These are phyloP conservation scores for Tipula vernalis DNA, from an alignment of 2,888 invertebrate genomes.

Conservation along the genomic window DNA sequence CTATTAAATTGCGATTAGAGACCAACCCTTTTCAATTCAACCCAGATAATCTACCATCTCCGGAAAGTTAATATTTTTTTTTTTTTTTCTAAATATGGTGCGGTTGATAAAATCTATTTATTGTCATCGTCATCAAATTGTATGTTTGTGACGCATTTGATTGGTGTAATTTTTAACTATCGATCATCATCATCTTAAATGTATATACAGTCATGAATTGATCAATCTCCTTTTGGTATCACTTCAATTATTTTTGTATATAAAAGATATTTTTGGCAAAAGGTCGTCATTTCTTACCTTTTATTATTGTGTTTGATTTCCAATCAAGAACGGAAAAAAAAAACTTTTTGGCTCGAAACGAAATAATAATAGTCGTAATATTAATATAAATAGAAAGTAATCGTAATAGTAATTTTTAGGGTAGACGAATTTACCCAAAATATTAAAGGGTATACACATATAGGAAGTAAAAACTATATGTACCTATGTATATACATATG, in stretches of 20 bases:
- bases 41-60: background rate
- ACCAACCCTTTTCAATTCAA: background rate
- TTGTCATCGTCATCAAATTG: background rate
- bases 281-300: background rate
- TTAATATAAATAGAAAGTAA: background rate
- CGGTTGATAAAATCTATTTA: background rate
- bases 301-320: background rate
- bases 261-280: background rate
- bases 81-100: background rate
- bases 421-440: background rate
- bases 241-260: background rate
- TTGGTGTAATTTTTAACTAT: background rate
- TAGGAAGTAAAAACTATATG: background rate
- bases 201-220: background rate
- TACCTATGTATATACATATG: no score
- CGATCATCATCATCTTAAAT: background rate
- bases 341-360: background rate
- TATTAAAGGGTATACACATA: background rate
- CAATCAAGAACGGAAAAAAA: background rate
- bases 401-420: background rate
- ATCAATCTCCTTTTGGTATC: background rate
- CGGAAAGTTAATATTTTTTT: background rate
- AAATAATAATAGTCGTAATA: background rate
- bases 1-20: background rate
- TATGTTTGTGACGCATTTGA: background rate